Percentiles rank a stretch among this genome's conserved stretches.
Conservation (phyloP, 2,113 vertebrate genomes). For the Polypterus bichir region DNA sequence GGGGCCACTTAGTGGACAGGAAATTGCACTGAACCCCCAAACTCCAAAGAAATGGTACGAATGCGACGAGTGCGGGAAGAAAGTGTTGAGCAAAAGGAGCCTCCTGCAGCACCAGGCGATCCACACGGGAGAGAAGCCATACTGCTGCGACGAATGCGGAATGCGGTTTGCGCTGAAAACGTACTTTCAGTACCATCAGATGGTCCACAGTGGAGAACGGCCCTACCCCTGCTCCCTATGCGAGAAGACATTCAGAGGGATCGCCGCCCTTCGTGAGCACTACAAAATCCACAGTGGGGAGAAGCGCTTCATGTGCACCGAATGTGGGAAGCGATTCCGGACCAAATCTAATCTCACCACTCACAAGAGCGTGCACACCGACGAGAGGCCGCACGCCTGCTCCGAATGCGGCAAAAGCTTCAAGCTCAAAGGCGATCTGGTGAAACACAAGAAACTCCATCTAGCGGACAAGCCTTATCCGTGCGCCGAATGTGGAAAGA, state of each 20-base stretch:
- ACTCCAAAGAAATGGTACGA: too few species aligned
- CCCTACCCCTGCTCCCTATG: not conserved
- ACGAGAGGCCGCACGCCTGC: constrained; percentile 20
- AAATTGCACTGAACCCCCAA: too few species aligned
- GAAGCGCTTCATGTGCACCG: constrained; percentile 17
- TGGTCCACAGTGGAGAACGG: constrained; percentile 1
- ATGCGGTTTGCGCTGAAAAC: too few species aligned
- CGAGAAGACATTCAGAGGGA: constrained; percentile 1
- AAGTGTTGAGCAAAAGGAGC: too few species aligned
- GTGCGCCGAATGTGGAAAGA: constrained; percentile 40
- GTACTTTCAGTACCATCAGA: not conserved
- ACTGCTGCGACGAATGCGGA: too few species aligned
- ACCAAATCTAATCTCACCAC: constrained; percentile 25
- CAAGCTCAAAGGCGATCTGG: constrained; percentile 19
- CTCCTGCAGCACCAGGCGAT: too few species aligned
- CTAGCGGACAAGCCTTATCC: constrained; percentile 35
- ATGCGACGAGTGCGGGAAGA: too few species aligned
- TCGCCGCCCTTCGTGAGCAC: constrained; percentile 14
- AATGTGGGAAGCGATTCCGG: constrained; percentile 23
- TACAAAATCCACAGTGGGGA: constrained; percentile 12
- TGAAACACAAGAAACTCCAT: constrained; percentile 27
- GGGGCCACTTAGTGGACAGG: too few species aligned
- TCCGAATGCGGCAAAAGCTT: constrained; percentile 23
- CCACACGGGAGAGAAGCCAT: too few species aligned
- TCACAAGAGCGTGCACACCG: constrained; percentile 19